Evolutionary conservation across 2,888 invertebrate species (phyloP), one percentile per base, ranked within the genome.

Genomic region (Octodonta nipae): DNA sequence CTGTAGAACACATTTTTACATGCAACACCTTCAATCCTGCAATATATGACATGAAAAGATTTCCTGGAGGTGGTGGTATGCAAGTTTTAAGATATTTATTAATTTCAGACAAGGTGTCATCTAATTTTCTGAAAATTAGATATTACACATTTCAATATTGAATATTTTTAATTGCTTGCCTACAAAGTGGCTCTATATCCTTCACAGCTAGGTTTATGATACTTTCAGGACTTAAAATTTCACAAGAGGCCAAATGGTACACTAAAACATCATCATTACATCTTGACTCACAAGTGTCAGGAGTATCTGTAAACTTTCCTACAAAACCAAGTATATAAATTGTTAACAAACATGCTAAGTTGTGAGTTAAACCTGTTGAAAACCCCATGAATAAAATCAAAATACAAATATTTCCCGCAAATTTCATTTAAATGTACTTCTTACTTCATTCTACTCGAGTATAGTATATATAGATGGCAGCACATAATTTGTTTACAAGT

Each of bases 161-260:
- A 24, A 30, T 31, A 8, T 10, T 29, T 24, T 29, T n/a, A 16
- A 26, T 16, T 10, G 13, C 14, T 15, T 20, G 60, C 58, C 50
- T 53, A 54, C 65, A 65, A 25, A 60, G 43, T 45, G 46, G 13
- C 42, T 58, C 36, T 20, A 66, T 30, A 22, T 63, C 55, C 4
- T 61, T 55, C 17, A 57, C 47, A 0, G 67, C 48, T 16, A 69
- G 45, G 36, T 61, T 51, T 2, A 70, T 50, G 34, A 71, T 64
- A 22, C 64, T 61, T 48, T 71, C 71, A 1, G 71, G 71, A 52
- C 64, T 68, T 10, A 65, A 62, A 4, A 65, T 59, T 48, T 67
- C 64, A 28, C 68, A 52, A 33, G 65, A 60, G 1, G 69, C 70
- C 38, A 71, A 51, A 42, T 64, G 64, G 33, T 57, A 42, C 45